phyloP scores from a whole-genome alignment of 2,797 vertebrate genomes.

The Fundulus diaphanus region DNA sequence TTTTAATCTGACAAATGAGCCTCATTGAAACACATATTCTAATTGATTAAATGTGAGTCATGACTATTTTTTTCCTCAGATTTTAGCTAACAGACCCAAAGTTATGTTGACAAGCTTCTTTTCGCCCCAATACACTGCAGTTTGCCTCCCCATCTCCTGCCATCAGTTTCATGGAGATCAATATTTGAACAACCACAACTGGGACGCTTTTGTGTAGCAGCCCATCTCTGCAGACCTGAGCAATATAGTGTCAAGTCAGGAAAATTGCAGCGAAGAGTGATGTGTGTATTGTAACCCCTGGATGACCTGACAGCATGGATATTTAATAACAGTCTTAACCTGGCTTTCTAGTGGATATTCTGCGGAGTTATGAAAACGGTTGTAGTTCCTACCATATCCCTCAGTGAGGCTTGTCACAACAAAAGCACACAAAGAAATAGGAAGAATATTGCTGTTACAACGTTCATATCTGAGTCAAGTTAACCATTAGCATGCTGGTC shows the following conservation, averaged over 20 bases:
- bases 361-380: conserved; percentile 42
- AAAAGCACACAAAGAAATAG: neutral
- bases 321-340: conserved; percentile 71
- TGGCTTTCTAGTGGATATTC: conserved; percentile 5
- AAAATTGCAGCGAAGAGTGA: conserved; percentile 17
- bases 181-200: conserved; percentile 65
- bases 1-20: neutral
- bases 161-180: conserved; percentile 61
- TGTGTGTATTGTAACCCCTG: conserved; percentile 7
- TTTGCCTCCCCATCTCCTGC: conserved; percentile 10
- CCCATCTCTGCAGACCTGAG: conserved; percentile 51
- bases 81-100: conserved; percentile 7
- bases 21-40: neutral
- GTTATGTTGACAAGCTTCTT: conserved; percentile 16
- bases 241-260: conserved; percentile 31
- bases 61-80: no score
- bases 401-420: conserved; percentile 3
- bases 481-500: conserved; percentile 55
- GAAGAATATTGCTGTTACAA: conserved; percentile 35
- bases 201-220: conserved; percentile 45
- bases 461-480: conserved; percentile 44
- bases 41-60: neutral
- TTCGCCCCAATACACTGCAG: conserved; percentile 8
- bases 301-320: conserved; percentile 57
- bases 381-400: conserved; percentile 32